Evolutionary conservation across 2,888 invertebrate genomes (phyloP).

Genomic region (Archips crataeganus): DNA sequence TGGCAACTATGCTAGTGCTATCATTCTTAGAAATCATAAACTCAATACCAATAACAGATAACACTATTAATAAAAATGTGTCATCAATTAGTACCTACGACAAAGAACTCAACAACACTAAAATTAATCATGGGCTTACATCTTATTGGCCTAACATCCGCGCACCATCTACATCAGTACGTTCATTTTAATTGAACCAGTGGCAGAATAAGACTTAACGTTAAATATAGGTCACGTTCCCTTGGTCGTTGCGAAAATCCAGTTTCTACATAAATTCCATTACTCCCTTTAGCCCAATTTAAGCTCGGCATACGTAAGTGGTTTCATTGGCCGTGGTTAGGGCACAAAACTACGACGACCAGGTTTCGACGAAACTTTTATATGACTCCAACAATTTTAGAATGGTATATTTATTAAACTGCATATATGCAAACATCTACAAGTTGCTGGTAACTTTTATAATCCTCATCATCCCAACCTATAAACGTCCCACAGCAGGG

Average conservation of each 20-base stretch:
- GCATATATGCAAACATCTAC: background rate
- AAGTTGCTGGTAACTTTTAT: background rate
- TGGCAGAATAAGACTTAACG: background rate
- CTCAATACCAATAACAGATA: too few species aligned
- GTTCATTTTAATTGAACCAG: background rate
- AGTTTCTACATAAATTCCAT: constrained; percentile 7
- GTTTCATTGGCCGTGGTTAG: constrained; percentile 2
- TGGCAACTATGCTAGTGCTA: background rate
- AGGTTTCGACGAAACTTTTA: constrained; percentile 2
- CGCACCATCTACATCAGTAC: background rate
- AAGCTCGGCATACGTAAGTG: background rate
- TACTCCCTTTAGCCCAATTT: background rate
- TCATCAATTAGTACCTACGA: background rate
- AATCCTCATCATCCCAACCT: background rate
- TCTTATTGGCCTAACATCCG: background rate
- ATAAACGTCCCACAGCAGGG: too few species aligned
- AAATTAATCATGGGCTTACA: background rate
- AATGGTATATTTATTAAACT: background rate
- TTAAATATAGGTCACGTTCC: background rate
- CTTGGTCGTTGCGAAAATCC: background rate
- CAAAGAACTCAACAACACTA: background rate
- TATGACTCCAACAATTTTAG: background rate
- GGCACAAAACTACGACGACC: background rate
- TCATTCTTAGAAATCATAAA: background rate
- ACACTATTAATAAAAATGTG: background rate